Evolutionary conservation across 2,888 invertebrate genomes (phyloP), one percentile per base, ranked within the genome.

Genomic region (Ormyrus rosae): DNA sequence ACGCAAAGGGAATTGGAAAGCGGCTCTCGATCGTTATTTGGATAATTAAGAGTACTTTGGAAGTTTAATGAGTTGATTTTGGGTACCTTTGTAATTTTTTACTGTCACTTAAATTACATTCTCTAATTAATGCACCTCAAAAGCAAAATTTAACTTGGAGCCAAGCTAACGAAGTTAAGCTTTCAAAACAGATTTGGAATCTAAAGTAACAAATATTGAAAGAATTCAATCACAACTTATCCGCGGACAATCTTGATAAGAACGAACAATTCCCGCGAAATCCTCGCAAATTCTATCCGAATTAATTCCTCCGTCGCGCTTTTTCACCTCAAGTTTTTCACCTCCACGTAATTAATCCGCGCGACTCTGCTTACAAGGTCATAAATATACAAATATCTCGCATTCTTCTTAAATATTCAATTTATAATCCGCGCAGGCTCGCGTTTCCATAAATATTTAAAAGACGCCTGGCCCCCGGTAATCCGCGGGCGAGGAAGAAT

Each of bases 391-490:
- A 75, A 79, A 78, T 65, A 48, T 65, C 58, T 60, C 72, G 82
- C 74, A 78, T 77, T 76, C 75, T 70, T 73, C 78, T 81, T 78
- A 81, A 81, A 78, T 78, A 79, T 81, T 78, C 78, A 75, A 79
- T 81, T 79, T 82, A 82, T 80, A 80, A 79, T 81, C 81, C 75
- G 72, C 58, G 48, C 78, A 9, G n/a, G 56, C 9, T 46, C 67
- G 6, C 56, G 51, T 70, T 81, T 78, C 70, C 81, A 81, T 81
- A 78, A 78, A 81, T 81, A 81, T 81, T 81, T 81, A 78, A 61
- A 58, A 55, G 65, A 10, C 58, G 50, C 50, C 6, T 5, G 13
- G 53, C 34, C n/a, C 19, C 19, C 46, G 19, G 75, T 11, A 68
- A 68, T 76, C 53, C 55, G 45, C 13, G 51, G 34, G 45, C 6